These are phyloP conservation scores for Tauraco erythrolophus DNA, from an alignment of 2,113 vertebrate species.

Conservation along the genomic window DNA sequence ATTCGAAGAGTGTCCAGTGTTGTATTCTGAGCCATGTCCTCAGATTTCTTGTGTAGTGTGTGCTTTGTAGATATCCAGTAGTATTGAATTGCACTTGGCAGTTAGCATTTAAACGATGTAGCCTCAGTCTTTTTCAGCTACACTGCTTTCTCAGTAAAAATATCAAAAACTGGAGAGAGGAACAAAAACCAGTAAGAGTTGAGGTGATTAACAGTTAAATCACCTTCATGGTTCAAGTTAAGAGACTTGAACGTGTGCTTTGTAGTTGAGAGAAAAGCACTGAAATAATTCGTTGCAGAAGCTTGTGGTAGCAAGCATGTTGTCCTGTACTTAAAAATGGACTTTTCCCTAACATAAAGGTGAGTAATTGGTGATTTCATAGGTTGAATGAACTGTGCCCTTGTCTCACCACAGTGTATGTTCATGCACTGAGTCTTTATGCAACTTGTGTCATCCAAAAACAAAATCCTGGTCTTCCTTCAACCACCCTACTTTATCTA, in stretches of 20 bases:
- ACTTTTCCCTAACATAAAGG: neutral
- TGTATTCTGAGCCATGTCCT: constrained; percentile 16
- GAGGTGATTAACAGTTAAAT: neutral
- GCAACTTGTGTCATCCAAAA: constrained; percentile 65
- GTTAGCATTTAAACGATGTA: constrained; percentile 60
- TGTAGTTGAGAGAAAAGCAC: neutral
- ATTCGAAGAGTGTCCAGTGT: constrained; percentile 1
- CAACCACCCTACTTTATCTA: constrained; percentile 35
- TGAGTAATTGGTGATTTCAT: neutral
- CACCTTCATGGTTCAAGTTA: neutral
- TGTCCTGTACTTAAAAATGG: neutral
- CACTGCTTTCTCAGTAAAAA: neutral
- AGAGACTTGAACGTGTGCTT: neutral
- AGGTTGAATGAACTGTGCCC: neutral
- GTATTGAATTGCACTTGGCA: constrained; percentile 51
- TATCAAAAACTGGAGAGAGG: neutral
- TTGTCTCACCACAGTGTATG: neutral
- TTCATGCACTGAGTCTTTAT: constrained; percentile 37
- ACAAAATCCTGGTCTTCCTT: constrained; percentile 63
- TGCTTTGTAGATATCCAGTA: constrained; percentile 40
- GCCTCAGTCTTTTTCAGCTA: constrained; percentile 20
- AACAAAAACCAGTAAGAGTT: neutral
- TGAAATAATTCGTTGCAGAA: neutral
- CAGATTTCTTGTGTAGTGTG: constrained; percentile 22
- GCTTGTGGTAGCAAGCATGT: neutral